Evolutionary conservation across 2,888 invertebrate genomes (phyloP).

Genomic region (Poecilus cupreus): DNA sequence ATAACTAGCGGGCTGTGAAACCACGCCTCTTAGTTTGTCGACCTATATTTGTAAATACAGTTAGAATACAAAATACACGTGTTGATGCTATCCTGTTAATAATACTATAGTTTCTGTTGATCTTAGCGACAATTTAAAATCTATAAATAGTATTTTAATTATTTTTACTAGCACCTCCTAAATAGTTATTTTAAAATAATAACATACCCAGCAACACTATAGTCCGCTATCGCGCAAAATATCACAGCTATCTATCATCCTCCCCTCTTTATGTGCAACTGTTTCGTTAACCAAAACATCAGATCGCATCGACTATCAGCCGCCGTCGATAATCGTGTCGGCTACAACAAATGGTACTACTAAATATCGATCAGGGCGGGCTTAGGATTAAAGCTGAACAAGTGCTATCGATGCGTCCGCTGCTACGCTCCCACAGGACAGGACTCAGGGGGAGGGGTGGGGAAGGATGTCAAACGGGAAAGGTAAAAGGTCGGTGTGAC

Average conservation of each 20-base stretch:
- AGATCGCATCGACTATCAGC: background rate
- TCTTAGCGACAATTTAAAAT: no score
- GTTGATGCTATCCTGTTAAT: no score
- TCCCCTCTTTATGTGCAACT: background rate
- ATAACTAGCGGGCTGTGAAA: no score
- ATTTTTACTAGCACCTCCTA: no score
- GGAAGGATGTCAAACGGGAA: constrained; percentile 5
- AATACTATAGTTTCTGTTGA: no score
- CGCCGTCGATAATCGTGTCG: background rate
- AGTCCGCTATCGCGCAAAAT: no score
- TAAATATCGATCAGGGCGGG: constrained; percentile 43
- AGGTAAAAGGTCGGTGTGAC: constrained; percentile 7
- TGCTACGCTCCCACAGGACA: background rate
- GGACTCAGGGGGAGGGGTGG: background rate
- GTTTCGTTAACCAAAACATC: constrained; percentile 1
- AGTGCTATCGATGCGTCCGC: background rate
- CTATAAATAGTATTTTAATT: no score
- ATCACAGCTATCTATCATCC: background rate
- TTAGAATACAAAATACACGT: no score
- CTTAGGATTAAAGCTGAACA: constrained; percentile 46
- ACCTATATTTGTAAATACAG: constrained; percentile 61
- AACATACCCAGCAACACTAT: no score
- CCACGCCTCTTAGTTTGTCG: constrained; percentile 27
- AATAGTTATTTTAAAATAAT: no score
- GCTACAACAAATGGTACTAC: constrained; percentile 46